Percentiles rank a stretch among this genome's conserved stretches.
phyloP scores from a whole-genome alignment of 2,888 invertebrate species.

The Epirrita christyi region DNA sequence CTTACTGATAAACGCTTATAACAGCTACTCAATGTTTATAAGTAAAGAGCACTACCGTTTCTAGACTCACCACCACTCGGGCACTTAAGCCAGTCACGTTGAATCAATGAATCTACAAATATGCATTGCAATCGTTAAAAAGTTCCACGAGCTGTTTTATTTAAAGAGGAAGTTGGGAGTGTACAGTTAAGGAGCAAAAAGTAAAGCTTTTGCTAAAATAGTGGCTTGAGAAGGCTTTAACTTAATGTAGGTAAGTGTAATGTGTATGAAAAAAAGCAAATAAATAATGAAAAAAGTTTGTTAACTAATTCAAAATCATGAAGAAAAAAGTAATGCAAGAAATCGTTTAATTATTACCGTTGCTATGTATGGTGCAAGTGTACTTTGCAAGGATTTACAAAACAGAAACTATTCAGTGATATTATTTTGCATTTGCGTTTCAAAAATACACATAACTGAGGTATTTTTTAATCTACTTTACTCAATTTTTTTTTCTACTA shows the following conservation, averaged over 20 bases:
- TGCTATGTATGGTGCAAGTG: too few relatives aligned
- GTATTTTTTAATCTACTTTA: too few relatives aligned
- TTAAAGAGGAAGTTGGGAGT: conserved; percentile 42
- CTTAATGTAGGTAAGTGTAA: conserved; percentile 12
- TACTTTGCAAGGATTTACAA: neutral
- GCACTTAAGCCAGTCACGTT: conserved; percentile 82
- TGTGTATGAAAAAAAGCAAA: conserved; percentile 14
- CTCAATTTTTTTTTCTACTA: neutral
- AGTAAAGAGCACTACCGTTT: conserved; percentile 60
- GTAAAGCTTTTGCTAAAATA: conserved; percentile 37
- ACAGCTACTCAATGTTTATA: conserved; percentile 7
- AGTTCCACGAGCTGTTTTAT: conserved; percentile 40
- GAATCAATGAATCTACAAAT: conserved; percentile 83
- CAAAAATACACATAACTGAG: too few relatives aligned
- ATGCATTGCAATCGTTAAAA: conserved; percentile 55
- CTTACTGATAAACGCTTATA: conserved; percentile 14
- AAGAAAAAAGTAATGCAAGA: too few relatives aligned
- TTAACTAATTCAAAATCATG: too few relatives aligned
- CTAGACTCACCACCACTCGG: conserved; percentile 84
- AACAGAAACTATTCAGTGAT: neutral
- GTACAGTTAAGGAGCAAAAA: conserved; percentile 41
- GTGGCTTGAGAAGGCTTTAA: conserved; percentile 18
- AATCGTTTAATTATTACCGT: too few relatives aligned
- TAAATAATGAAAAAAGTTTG: too few relatives aligned
- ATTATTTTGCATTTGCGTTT: too few relatives aligned